Evolutionary conservation across 2,797 vertebrate species (phyloP).

Genomic region (Sorex maritimensis): DNA sequence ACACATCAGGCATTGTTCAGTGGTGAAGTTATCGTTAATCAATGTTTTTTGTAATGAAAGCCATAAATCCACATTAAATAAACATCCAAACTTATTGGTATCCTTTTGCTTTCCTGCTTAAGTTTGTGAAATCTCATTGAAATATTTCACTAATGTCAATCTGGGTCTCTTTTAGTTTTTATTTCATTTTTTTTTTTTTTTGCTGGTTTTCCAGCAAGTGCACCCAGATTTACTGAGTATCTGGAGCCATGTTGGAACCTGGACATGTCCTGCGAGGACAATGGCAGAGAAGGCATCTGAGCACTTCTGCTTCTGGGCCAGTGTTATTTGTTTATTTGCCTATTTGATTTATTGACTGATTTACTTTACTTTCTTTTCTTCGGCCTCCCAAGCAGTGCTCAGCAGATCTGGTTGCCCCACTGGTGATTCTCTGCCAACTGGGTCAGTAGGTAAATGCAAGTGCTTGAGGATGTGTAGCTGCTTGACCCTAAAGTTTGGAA

Average conservation of each 20-base stretch:
- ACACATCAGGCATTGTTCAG: conserved; percentile 77
- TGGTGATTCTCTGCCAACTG: too few relatives aligned
- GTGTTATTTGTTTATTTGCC: neutral
- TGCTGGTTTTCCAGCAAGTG: conserved; percentile 63
- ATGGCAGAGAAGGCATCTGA: neutral
- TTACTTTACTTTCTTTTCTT: too few relatives aligned
- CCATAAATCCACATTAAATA: conserved; percentile 86
- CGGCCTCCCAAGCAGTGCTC: too few relatives aligned
- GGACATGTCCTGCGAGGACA: too few relatives aligned
- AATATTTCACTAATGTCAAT: conserved; percentile 83
- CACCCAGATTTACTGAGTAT: conserved; percentile 26
- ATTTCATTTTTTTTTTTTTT: neutral
- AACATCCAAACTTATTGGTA: conserved; percentile 78
- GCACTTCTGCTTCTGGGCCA: neutral
- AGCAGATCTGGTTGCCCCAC: too few relatives aligned
- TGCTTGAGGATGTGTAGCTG: too few relatives aligned
- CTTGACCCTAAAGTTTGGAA: too few relatives aligned
- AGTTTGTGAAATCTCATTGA: conserved; percentile 83
- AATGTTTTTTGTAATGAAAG: conserved; percentile 81
- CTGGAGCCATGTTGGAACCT: neutral
- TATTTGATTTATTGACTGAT: too few relatives aligned
- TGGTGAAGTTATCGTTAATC: conserved; percentile 81
- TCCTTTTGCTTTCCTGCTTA: conserved; percentile 79
- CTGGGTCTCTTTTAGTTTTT: conserved; percentile 48
- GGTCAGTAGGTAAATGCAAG: too few relatives aligned